phyloP scores from a whole-genome alignment of 1,140 invertebrate species.

The Nephila pilipes region DNA sequence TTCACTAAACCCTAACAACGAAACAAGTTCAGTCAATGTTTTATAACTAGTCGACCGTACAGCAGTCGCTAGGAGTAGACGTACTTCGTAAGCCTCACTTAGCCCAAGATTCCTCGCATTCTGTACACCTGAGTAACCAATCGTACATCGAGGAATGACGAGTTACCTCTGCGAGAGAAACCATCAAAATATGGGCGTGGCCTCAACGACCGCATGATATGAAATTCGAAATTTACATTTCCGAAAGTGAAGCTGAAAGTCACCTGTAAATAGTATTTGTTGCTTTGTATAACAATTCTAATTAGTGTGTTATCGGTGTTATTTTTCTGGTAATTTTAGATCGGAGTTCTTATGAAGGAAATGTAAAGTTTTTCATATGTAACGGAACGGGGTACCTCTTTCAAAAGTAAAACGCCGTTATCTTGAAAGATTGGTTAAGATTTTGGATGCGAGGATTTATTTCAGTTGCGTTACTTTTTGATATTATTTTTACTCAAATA shows the following conservation, averaged over 20 bases:
- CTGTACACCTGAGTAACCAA: slow-evolving; percentile 71
- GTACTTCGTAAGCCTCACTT: slow-evolving; percentile 66
- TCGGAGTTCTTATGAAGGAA: background rate
- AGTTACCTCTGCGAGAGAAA: slow-evolving; percentile 5
- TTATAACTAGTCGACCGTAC: background rate
- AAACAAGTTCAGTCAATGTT: background rate
- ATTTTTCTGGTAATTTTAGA: background rate
- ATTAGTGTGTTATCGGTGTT: background rate
- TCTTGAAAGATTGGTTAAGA: background rate
- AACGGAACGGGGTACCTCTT: background rate
- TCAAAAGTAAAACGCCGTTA: background rate
- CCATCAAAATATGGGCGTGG: slow-evolving; percentile 59
- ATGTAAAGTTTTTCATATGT: background rate
- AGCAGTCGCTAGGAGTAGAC: slow-evolving; percentile 27
- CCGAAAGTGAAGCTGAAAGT: background rate
- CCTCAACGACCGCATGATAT: slow-evolving; percentile 14
- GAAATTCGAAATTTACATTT: slow-evolving; percentile 9
- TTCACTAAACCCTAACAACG: background rate
- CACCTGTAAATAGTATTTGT: background rate
- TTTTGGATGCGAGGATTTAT: too few species aligned
- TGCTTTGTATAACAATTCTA: background rate
- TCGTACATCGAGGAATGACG: slow-evolving; percentile 16
- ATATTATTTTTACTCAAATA: background rate
- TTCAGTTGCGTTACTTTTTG: too few species aligned
- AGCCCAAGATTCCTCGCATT: slow-evolving; percentile 60